Evolutionary conservation across 1,140 invertebrate species (phyloP).

Genomic region (Panulirus ornatus): DNA sequence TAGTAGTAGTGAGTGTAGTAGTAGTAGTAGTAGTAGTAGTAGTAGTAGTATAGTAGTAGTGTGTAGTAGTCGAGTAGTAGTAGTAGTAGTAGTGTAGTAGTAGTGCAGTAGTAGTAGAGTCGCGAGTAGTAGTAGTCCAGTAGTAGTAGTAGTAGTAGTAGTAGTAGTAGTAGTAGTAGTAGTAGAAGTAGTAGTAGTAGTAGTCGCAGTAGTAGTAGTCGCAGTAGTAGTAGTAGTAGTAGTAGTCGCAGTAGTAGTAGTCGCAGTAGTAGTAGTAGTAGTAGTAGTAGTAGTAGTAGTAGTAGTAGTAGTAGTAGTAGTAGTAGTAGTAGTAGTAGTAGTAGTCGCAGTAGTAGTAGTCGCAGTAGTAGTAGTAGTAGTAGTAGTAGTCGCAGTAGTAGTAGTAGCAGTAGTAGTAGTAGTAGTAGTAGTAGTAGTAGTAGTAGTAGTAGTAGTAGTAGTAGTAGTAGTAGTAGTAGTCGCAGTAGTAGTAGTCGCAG

Average conservation of each 20-base stretch:
- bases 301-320: not conserved
- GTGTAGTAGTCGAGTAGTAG: not conserved
- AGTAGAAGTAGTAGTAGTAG: too few relatives aligned
- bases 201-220: too few relatives aligned
- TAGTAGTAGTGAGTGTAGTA: not conserved
- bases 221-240: too few relatives aligned
- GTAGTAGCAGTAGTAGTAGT: conserved; percentile 9
- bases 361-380: too few relatives aligned
- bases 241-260: too few relatives aligned
- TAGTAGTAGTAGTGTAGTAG: not conserved
- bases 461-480: conserved; percentile 9
- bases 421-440: conserved; percentile 10
- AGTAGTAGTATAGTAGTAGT: not conserved
- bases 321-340: too few relatives aligned
- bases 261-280: not conserved
- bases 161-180: not conserved
- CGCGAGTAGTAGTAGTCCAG: not conserved
- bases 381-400: too few relatives aligned
- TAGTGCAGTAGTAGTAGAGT: not conserved
- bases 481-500: too few relatives aligned
- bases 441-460: conserved; percentile 10
- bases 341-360: too few relatives aligned
- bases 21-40: conserved; percentile 9
- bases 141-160: not conserved
- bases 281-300: not conserved